A percentile compares a stretch with the other conserved stretches of the same genome.
phyloP scores from a whole-genome alignment of 2,888 invertebrate genomes.

The Mythimna lalbum region DNA sequence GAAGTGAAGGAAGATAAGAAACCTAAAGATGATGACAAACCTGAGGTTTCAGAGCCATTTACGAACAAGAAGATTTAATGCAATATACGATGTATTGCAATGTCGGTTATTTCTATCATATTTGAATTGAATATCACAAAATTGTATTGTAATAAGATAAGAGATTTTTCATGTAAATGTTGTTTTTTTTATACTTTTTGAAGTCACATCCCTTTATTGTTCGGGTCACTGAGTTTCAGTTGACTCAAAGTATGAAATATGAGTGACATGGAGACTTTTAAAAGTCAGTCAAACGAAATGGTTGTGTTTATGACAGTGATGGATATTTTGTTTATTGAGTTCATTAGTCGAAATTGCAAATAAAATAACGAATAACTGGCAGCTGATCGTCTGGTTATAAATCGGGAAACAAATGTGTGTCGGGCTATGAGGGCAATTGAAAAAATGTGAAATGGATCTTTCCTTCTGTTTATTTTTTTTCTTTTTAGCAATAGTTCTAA shows the following conservation, averaged over 20 bases:
- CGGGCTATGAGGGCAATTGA: too few species aligned
- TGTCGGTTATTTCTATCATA: neutral
- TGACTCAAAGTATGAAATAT: neutral
- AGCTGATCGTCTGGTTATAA: neutral
- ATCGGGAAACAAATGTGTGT: neutral
- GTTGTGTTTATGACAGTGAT: neutral
- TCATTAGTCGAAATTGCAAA: neutral
- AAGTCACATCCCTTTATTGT: neutral
- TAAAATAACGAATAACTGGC: neutral
- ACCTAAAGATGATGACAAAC: conserved; percentile 10
- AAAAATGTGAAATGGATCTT: neutral
- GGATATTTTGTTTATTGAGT: neutral
- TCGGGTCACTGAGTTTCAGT: neutral
- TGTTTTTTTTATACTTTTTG: conserved; percentile 1
- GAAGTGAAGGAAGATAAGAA: conserved; percentile 12
- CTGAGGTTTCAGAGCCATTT: conserved; percentile 8
- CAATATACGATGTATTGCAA: too few species aligned
- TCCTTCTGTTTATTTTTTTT: neutral
- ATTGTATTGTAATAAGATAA: neutral
- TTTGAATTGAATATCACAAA: neutral
- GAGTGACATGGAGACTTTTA: neutral
- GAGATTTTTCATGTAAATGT: neutral
- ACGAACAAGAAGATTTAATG: conserved; percentile 22
- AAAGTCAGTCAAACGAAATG: neutral
- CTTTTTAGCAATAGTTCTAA: neutral